phyloP scores from a whole-genome alignment of 2,888 invertebrate species.

The Noctua janthe region DNA sequence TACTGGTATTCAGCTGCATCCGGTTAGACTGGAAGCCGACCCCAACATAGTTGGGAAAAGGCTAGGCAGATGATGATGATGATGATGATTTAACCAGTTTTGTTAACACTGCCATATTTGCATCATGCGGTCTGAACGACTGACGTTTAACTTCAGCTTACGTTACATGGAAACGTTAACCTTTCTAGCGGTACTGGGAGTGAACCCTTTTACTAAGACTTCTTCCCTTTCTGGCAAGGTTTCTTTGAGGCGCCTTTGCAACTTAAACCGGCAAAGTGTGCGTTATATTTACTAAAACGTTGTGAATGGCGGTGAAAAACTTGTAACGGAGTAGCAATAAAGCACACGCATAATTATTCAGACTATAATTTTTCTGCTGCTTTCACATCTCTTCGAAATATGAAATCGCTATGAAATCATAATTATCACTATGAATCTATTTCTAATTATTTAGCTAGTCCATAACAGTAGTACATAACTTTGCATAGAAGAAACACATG shows the following conservation, averaged over 20 bases:
- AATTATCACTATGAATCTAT: neutral
- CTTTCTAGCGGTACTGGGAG: conserved; percentile 1
- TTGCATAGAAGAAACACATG: neutral
- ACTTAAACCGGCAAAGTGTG: neutral
- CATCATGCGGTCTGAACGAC: neutral
- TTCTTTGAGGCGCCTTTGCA: conserved; percentile 12
- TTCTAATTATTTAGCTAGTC: neutral
- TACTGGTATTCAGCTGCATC: no score
- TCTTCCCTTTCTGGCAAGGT: conserved; percentile 15
- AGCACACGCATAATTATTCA: neutral
- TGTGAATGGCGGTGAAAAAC: neutral
- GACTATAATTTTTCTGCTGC: neutral
- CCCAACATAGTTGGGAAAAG: no score
- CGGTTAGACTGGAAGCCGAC: no score
- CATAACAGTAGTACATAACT: neutral
- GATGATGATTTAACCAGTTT: neutral
- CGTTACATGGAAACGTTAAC: conserved; percentile 10
- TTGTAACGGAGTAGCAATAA: neutral
- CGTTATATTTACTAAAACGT: neutral
- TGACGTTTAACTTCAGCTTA: neutral
- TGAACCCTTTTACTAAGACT: conserved; percentile 14
- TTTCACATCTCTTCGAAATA: neutral
- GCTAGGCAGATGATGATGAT: no score
- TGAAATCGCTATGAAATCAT: neutral
- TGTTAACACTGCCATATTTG: neutral